phyloP scores from a whole-genome alignment of 2,797 vertebrate genomes.

The Botia kubotai region DNA sequence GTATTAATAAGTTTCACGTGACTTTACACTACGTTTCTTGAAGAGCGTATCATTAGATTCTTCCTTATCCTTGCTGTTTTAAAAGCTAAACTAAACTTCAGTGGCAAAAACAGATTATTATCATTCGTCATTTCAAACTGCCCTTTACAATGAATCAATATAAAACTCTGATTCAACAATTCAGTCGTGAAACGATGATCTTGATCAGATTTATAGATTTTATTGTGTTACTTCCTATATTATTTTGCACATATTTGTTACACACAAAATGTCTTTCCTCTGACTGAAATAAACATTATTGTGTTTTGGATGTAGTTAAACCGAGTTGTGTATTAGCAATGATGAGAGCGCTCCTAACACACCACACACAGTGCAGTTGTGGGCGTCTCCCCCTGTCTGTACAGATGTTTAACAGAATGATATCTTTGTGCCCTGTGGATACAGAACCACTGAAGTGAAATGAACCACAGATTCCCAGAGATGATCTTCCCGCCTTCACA shows the following conservation, averaged over 20 bases:
- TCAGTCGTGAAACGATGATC: no score
- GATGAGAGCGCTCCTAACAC: neutral
- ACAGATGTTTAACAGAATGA: slow-evolving; percentile 57
- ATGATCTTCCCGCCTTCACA: slow-evolving; percentile 46
- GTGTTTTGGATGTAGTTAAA: neutral
- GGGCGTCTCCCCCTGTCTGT: slow-evolving; percentile 45
- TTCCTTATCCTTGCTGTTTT: neutral
- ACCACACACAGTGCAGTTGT: neutral
- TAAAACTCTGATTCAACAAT: no score
- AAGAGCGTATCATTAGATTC: neutral
- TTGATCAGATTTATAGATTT: no score
- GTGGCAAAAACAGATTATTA: neutral
- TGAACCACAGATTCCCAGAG: slow-evolving; percentile 61
- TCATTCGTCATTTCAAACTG: neutral
- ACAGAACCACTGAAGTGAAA: slow-evolving; percentile 57
- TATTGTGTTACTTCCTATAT: neutral
- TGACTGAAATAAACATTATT: neutral
- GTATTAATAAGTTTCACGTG: neutral
- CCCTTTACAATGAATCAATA: neutral
- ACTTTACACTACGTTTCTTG: neutral
- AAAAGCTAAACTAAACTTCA: neutral
- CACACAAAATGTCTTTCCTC: neutral
- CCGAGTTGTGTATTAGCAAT: neutral
- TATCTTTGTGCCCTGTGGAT: slow-evolving; percentile 61
- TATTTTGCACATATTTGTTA: neutral